Evolutionary conservation across 2,113 vertebrate species (phyloP), one percentile per base, ranked within the genome.

Genomic region (Anser brachyrhynchus): DNA sequence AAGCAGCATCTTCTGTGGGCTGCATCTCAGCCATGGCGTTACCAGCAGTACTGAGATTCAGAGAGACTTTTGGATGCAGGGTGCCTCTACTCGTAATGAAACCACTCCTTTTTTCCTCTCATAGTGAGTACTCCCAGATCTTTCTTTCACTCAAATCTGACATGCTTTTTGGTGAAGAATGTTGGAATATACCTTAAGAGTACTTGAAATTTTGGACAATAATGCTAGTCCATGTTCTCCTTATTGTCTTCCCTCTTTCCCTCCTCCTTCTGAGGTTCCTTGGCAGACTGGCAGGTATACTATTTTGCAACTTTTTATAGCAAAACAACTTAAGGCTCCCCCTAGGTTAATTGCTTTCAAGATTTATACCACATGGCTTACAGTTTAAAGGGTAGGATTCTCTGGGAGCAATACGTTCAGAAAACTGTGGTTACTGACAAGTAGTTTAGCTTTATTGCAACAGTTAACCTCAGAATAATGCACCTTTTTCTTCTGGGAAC

Each of bases 401-500:
- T 94, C 37, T 81, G 51, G 58, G 37, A 49, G 75, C 82, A 83
- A 88, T 35, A 20, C 29, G 13, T 73, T 72, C 49, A 61, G 62
- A 86, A 85, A 58, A 73, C 58, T 85, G 33, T 72, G 35, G 37
- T 90, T 93, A 86, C 49, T 90, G 62, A 59, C 41, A 26, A 58
- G 41, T 39, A 58, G 23, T 43, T 43, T 58, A 43, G 54, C 41
- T 93, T 92, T 93, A 85, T 95, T 90, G 85, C 49, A 70, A 58
- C 67, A 79, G 74, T 81, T 96, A 87, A 85, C 43, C 25, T 82
- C 41, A 85, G 49, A 94, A 69, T 85, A 94, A 79, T 43, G 18
- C 22, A 72, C 33, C 7, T 67, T 82, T 87, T 93, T 96, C 92
- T 96, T 17, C 73, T 94, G 90, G 81, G 77, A 91, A 89, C 74